Conservation (phyloP, 2,113 vertebrate species). For the Sapayoa aenigma region DNA sequence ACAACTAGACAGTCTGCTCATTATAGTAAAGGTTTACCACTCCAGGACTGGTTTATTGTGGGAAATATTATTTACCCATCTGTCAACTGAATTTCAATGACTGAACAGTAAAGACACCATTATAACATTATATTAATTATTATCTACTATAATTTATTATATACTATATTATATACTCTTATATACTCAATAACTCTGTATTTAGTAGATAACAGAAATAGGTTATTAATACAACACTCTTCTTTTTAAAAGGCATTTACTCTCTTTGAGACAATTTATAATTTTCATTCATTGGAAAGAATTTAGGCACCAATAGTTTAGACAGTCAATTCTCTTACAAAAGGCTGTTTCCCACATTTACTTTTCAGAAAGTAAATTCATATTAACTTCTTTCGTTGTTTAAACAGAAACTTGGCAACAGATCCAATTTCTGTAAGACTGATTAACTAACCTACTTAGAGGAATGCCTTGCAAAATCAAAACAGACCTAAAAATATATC, state of each 20-base stretch:
- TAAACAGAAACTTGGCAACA: constrained; percentile 63
- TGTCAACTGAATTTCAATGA: background rate
- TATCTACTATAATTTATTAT: no score
- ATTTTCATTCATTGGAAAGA: constrained; percentile 18
- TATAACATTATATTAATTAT: no score
- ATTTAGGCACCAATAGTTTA: constrained; percentile 29
- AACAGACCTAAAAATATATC: constrained; percentile 28
- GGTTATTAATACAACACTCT: background rate
- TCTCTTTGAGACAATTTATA: background rate
- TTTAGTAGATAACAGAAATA: background rate
- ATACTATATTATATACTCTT: no score
- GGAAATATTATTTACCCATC: background rate
- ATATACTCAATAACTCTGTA: no score
- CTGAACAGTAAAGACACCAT: background rate
- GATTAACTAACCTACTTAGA: constrained; percentile 36
- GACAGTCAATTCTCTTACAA: constrained; percentile 5
- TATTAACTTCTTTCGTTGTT: constrained; percentile 55
- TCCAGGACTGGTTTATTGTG: constrained; percentile 22
- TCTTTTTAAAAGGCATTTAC: background rate
- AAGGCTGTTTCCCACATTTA: constrained; percentile 23
- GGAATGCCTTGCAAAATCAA: constrained; percentile 8
- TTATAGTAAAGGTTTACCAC: constrained; percentile 25
- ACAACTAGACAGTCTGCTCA: constrained; percentile 8
- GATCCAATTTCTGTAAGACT: constrained; percentile 40
- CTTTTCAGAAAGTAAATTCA: constrained; percentile 58